phyloP scores from a whole-genome alignment of 2,888 invertebrate genomes.

The Caradrina clavipalpis region DNA sequence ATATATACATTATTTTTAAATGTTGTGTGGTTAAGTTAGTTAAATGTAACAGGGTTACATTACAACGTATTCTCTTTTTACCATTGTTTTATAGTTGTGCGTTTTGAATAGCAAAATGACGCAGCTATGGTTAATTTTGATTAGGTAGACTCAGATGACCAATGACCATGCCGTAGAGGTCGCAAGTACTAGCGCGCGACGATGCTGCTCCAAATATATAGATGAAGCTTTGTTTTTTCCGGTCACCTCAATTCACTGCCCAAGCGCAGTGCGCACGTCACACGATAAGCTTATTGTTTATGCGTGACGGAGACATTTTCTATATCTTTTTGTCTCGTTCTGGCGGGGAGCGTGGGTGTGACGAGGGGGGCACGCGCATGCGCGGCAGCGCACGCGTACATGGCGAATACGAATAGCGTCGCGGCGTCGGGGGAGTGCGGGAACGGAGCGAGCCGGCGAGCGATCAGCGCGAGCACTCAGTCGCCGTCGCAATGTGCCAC shows the following conservation, averaged over 20 bases:
- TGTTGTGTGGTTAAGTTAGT: too few species aligned
- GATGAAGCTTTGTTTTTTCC: conserved; percentile 32
- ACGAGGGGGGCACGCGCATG: conserved; percentile 42
- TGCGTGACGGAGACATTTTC: conserved; percentile 44
- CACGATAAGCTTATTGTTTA: conserved; percentile 36
- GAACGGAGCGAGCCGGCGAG: background rate
- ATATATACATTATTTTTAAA: too few species aligned
- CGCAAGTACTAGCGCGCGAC: background rate
- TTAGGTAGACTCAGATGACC: background rate
- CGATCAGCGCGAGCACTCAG: conserved; percentile 45
- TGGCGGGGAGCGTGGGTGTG: conserved; percentile 31
- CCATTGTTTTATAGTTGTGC: too few species aligned
- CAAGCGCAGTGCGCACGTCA: conserved; percentile 15
- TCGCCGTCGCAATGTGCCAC: conserved; percentile 83
- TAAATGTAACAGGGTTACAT: too few species aligned
- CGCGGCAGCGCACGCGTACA: conserved; percentile 45
- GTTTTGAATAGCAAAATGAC: too few species aligned
- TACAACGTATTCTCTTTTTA: too few species aligned
- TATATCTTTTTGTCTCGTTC: conserved; percentile 48
- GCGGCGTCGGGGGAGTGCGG: conserved; percentile 15
- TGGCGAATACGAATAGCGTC: conserved; percentile 25
- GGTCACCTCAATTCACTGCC: conserved; percentile 30
- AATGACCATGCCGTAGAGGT: background rate
- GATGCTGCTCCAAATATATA: conserved; percentile 1
- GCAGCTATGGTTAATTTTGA: too few species aligned